Percentiles rank a stretch among this genome's conserved stretches.
phyloP scores from a whole-genome alignment of 2,113 vertebrate genomes.

The Scophthalmus maximus region DNA sequence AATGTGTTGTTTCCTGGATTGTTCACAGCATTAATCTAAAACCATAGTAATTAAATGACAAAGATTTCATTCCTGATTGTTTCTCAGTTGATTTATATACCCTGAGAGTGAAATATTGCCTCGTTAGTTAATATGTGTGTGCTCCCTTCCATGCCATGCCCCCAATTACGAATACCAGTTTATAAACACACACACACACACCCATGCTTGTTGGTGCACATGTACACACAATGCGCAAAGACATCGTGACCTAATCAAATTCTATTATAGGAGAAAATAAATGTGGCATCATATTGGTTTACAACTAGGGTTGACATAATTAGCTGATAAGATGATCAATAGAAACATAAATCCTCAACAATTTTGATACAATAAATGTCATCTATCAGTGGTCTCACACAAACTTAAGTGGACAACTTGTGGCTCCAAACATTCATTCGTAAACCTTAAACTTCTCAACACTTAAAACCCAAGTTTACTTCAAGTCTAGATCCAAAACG shows the following conservation, averaged over 20 bases:
- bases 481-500: background rate
- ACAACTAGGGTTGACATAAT: background rate
- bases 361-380: background rate
- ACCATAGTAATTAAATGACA: constrained; percentile 53
- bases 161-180: constrained; percentile 50
- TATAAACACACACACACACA: constrained; percentile 9
- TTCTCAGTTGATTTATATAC: constrained; percentile 53
- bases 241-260: constrained; percentile 19
- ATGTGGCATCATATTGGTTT: constrained; percentile 1
- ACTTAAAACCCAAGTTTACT: background rate
- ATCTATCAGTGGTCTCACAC: background rate
- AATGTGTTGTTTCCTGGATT: constrained; percentile 16
- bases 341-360: background rate
- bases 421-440: background rate
- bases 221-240: constrained; percentile 2
- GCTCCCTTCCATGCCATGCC: constrained; percentile 27
- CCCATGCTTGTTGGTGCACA: background rate
- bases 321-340: background rate
- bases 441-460: background rate
- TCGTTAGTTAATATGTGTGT: constrained; percentile 32
- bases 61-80: constrained; percentile 56
- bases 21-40: constrained; percentile 36
- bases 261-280: constrained; percentile 24
- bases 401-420: background rate
- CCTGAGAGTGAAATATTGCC: constrained; percentile 33